Base-by-base conservation (phyloP, 2,888 invertebrate genomes). In the Yponomeuta sedellus region DNA sequence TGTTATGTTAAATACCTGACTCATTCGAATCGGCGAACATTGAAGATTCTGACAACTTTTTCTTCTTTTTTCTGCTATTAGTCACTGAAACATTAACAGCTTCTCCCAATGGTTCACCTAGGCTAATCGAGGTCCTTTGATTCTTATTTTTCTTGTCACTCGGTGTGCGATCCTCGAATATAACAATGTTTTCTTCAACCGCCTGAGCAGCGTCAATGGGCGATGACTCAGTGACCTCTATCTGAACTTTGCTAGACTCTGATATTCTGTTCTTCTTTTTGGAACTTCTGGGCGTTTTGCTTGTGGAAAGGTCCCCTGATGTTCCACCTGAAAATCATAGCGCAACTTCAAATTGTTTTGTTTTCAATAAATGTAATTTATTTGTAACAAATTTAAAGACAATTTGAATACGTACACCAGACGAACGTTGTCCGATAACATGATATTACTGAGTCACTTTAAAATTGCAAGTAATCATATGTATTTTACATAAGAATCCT, bases 271-370 rank as follows among this genome's bases (percentile, higher is more conserved):
- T 68, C 39, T 20, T 70, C 66, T 66, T 22, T 68, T 57, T 74
- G 64, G 1, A 67, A 67, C 68, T 67, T 65, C 58, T 71, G 68
- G 61, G 71, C 70, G 22, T 70, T 69, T 64, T 71, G 71, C 52
- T 39, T 8, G 16, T 16, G 16, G 44, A 16, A 16, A 16, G 12
- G 44, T 52, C 8, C 1, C 16, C 16, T 4, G 44, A 16, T 1
- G 3, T 52, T 52, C 16, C 44, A 52, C 16, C 44, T 52, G 16
- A 16, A 52, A 52, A 52, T 34, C 34, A 52, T 16, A 16, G 12
- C 12, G 2, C 12, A 8, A 44, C 3, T 44, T 44, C 10, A 10
- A 12, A 12, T 44, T 12, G 10, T 2, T 44, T 44, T 10, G 2
- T 10, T 5, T 5, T 2, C 3, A 44, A 2, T 10, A 12, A 44